phyloP scores from a whole-genome alignment of 2,888 invertebrate genomes.

The Drosophila mettleri region DNA sequence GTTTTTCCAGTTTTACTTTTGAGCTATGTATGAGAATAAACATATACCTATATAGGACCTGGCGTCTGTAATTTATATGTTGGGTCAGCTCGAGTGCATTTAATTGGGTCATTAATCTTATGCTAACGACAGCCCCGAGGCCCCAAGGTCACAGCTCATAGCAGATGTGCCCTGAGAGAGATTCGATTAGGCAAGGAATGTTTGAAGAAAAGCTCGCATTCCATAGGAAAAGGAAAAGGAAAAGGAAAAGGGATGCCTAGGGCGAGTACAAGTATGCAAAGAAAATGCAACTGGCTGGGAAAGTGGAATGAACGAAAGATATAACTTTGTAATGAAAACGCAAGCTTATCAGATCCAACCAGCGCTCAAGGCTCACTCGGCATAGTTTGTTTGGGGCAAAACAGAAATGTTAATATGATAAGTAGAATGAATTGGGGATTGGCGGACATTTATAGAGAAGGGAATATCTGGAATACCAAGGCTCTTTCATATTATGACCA shows the following conservation, averaged over 20 bases:
- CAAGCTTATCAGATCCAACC: conserved; percentile 7
- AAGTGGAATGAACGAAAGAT: background rate
- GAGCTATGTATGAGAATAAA: conserved; percentile 10
- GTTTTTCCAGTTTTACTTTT: conserved; percentile 21
- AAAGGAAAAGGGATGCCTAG: conserved; percentile 3
- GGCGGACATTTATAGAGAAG: no score
- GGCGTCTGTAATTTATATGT: conserved; percentile 52
- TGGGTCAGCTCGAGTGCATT: conserved; percentile 33
- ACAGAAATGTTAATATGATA: background rate
- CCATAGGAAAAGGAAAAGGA: background rate
- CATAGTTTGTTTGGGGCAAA: background rate
- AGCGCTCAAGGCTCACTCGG: background rate
- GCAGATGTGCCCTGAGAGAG: conserved; percentile 3
- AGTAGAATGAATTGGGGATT: background rate
- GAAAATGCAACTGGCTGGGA: background rate
- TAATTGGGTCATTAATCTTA: conserved; percentile 46
- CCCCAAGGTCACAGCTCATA: conserved; percentile 30
- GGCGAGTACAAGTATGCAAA: background rate
- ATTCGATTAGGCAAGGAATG: background rate
- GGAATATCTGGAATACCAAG: no score
- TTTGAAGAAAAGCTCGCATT: background rate
- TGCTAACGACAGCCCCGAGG: conserved; percentile 63
- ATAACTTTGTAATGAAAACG: conserved; percentile 8
- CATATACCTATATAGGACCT: background rate
- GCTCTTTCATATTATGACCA: no score